Evolutionary conservation across 2,888 invertebrate species (phyloP), one percentile per base, ranked within the genome.

Genomic region (Coleophora flavipennella): DNA sequence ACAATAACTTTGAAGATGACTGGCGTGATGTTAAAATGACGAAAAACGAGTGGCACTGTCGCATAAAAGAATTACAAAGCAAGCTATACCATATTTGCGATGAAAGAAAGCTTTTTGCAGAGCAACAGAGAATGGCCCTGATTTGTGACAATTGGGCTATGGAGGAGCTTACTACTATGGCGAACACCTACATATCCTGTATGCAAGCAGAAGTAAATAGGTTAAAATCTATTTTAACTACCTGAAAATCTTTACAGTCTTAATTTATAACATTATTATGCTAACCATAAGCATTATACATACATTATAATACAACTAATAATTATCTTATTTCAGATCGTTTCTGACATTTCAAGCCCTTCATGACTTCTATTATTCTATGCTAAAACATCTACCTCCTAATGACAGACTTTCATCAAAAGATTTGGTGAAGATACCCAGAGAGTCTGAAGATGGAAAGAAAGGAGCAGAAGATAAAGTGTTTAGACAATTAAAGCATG

Each of bases 151-250:
- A 87, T 44, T 91, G 90, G 90, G 60, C 86, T 1, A 65, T 83
- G 46, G 76, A 76, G 43, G 87, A 89, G 55, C 59, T 88, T 6
- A 76, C 78, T 12, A 70, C 85, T 35, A 67, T 90, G 51, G 70
- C 71, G 1, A 89, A 90, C 53, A 74, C 86, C 25, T 89, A 85
- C 48, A 72, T 87, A 34, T 85, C 78, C 1, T 81, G 86, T 33
- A 73, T 89, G 69, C 89, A 90, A 60, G 55, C 86, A n/a, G 91
- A 91, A 69, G 36, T 88, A 9, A 89, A 90, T 54, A 76, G 90
- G 80, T 70, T 66, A 71, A 13, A 69, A 34, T 4, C 35, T 77
- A 20, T 3, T 20, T 20, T 20, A n/a, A n/a, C n/a, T n/a, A n/a
- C n/a, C n/a, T n/a, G n/a, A n/a, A n/a, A n/a, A n/a, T n/a, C n/a